phyloP scores from a whole-genome alignment of 30 jellyfish, hydroid and myxozoan species.

The Mastigias papua region DNA sequence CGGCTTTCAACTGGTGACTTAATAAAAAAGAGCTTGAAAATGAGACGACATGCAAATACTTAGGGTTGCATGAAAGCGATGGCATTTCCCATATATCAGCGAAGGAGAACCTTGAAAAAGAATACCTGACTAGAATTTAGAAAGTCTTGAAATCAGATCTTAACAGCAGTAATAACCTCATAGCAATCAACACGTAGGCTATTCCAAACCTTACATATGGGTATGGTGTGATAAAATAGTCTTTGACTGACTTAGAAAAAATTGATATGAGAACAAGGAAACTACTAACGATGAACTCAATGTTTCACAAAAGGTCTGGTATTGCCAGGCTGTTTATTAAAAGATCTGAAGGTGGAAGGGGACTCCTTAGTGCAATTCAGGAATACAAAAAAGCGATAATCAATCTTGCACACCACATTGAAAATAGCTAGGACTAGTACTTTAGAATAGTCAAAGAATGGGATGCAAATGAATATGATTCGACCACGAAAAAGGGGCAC shows the following conservation, averaged over 20 bases:
- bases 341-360: constrained; percentile 43
- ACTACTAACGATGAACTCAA: constrained; percentile 3
- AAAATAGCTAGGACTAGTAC: neutral
- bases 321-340: constrained; percentile 26
- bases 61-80: too few relatives aligned
- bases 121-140: too few relatives aligned
- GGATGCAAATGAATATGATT: neutral
- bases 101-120: too few relatives aligned
- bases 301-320: neutral
- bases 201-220: constrained; percentile 29
- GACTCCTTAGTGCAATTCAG: neutral
- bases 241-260: constrained; percentile 49
- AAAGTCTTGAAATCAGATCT: neutral
- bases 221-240: neutral
- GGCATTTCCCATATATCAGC: too few relatives aligned
- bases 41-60: too few relatives aligned
- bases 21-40: too few relatives aligned
- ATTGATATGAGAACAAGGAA: constrained; percentile 8
- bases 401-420: neutral
- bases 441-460: neutral
- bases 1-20: too few relatives aligned
- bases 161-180: neutral
- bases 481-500: neutral
- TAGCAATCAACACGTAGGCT: neutral
- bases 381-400: neutral